Evolutionary conservation across 1,140 invertebrate genomes (phyloP).

Genomic region (Rhagoletis pomonella): DNA sequence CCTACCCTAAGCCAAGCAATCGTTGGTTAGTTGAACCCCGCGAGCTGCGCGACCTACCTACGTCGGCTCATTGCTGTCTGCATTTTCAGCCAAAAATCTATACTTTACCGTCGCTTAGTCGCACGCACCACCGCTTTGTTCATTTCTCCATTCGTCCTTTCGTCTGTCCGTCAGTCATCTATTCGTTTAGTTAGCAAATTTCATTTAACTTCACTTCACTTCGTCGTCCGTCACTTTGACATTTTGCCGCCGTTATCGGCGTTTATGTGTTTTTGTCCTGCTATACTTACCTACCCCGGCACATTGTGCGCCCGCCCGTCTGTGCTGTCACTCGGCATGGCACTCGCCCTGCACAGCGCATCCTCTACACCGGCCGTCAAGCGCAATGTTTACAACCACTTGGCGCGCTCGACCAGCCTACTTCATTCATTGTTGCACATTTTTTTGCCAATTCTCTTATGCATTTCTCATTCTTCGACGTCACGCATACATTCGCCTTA

Average conservation of each 20-base stretch:
- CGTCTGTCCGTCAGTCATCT: neutral
- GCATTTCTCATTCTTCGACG: conserved; percentile 52
- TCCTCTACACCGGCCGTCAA: neutral
- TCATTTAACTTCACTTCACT: conserved; percentile 36
- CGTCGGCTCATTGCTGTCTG: conserved; percentile 4
- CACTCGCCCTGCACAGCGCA: neutral
- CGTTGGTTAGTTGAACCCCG: neutral
- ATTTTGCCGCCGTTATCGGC: conserved; percentile 67
- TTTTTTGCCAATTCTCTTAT: conserved; percentile 42
- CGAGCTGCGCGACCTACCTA: conserved; percentile 38
- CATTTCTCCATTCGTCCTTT: neutral
- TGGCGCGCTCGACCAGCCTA: conserved; percentile 49
- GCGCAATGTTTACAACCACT: conserved; percentile 47
- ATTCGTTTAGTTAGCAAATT: conserved; percentile 5
- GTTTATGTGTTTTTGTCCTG: conserved; percentile 73
- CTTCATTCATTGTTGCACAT: conserved; percentile 53
- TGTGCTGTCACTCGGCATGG: neutral
- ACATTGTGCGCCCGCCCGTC: neutral
- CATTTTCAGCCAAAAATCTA: neutral
- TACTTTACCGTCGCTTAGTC: neutral
- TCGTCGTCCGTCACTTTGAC: conserved; percentile 53
- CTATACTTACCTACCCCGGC: conserved; percentile 59
- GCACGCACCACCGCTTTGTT: neutral
- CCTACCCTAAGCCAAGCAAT: conserved; percentile 10
- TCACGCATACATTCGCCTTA: conserved; percentile 31